These are phyloP conservation scores for Pristionchus maxplancki DNA, from an alignment of 2,888 invertebrate genomes.

Conservation along the genomic window DNA sequence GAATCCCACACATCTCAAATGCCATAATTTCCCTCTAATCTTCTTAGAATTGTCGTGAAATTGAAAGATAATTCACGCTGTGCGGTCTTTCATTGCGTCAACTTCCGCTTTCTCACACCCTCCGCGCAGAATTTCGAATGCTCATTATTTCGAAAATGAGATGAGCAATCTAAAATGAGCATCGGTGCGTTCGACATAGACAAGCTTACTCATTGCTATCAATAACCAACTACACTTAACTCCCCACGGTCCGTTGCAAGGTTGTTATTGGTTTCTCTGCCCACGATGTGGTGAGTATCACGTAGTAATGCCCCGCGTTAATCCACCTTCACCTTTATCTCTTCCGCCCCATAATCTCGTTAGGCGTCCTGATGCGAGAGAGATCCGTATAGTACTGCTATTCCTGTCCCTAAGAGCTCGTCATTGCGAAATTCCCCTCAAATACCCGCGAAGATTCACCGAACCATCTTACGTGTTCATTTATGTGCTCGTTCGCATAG, in stretches of 20 bases:
- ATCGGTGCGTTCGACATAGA: not conserved
- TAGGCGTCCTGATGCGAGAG: not conserved
- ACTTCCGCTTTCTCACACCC: not conserved
- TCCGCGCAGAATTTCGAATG: not conserved
- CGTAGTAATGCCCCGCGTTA: not conserved
- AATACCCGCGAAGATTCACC: not conserved
- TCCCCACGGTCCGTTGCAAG: not conserved
- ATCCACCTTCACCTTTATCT: constrained; percentile 9
- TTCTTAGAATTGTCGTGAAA: not conserved
- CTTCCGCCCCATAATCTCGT: not conserved
- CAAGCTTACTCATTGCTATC: not conserved
- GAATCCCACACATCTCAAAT: not conserved
- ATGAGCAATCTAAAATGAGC: not conserved
- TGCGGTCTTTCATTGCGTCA: not conserved
- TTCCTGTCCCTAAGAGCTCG: not conserved
- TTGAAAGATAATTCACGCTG: not conserved
- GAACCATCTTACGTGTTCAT: not conserved
- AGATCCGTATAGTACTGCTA: not conserved
- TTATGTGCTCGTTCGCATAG: not conserved
- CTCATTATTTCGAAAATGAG: too few relatives aligned
- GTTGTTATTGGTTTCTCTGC: not conserved
- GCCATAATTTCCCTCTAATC: not conserved
- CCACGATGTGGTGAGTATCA: not conserved
- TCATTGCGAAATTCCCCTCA: not conserved
- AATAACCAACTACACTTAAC: not conserved